Conservation (phyloP, 2,888 invertebrate genomes). For the Vandiemenella viatica region DNA sequence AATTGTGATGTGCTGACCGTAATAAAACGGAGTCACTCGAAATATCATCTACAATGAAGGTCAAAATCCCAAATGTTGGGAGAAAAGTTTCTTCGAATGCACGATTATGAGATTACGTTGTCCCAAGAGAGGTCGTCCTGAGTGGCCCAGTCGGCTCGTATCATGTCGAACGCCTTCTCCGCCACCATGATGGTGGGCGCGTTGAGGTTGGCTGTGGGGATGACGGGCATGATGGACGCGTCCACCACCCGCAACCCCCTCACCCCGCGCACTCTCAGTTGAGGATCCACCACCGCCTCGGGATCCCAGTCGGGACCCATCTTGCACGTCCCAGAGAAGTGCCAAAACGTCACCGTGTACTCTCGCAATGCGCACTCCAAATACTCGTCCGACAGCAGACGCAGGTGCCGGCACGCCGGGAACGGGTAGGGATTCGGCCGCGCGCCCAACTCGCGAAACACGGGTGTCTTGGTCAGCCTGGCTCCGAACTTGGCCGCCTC, state of each 20-base stretch:
- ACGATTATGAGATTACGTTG: too few species aligned
- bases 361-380: slow-evolving; percentile 6
- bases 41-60: too few species aligned
- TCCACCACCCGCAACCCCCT: slow-evolving; percentile 2
- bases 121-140: too few species aligned
- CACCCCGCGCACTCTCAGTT: slow-evolving; percentile 1
- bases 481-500: slow-evolving; percentile 8
- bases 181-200: slow-evolving; percentile 3
- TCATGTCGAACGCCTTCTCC: slow-evolving; percentile 1
- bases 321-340: slow-evolving; percentile 7
- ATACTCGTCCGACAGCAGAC: slow-evolving; percentile 1
- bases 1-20: too few species aligned
- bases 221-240: slow-evolving; percentile 3
- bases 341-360: slow-evolving; percentile 7
- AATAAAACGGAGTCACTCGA: too few species aligned
- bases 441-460: slow-evolving; percentile 7
- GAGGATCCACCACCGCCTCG: slow-evolving; percentile 2
- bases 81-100: too few species aligned
- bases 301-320: slow-evolving; percentile 1
- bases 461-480: slow-evolving; percentile 4
- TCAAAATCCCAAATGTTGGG: too few species aligned
- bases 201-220: slow-evolving; percentile 1
- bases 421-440: slow-evolving; percentile 3
- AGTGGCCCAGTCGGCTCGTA: not conserved
- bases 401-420: slow-evolving; percentile 2